These are phyloP conservation scores for Falco berigora DNA, from an alignment of 2,797 vertebrate genomes.

Conservation along the genomic window DNA sequence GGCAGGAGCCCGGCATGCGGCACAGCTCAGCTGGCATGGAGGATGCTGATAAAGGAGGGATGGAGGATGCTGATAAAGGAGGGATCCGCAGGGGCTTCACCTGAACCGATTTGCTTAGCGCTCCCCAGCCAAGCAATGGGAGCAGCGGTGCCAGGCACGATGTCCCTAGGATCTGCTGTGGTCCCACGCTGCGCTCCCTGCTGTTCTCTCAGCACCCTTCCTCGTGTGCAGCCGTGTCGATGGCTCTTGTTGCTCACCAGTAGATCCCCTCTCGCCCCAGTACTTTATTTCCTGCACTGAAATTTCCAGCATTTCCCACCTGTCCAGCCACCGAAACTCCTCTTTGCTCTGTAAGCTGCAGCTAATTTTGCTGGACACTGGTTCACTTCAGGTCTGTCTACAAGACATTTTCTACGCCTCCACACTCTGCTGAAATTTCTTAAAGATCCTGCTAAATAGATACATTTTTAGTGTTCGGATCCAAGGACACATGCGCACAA, in stretches of 20 bases:
- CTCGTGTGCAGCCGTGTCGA: accelerated
- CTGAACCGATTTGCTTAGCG: accelerated
- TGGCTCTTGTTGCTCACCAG: not conserved
- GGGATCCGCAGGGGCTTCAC: not conserved
- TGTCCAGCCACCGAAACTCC: not conserved
- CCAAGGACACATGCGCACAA: not conserved
- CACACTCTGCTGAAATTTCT: not conserved
- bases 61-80: not conserved
- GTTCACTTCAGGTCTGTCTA: not conserved
- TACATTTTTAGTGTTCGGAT: not conserved
- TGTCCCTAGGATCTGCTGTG: not conserved
- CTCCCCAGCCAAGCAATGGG: not conserved
- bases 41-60: not conserved
- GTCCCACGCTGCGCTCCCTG: not conserved
- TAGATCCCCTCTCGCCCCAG: not conserved
- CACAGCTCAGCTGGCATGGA: not conserved
- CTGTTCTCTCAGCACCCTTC: not conserved
- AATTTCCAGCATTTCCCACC: not conserved
- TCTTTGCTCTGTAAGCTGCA: not conserved
- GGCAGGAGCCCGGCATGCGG: not conserved
- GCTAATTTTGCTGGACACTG: not conserved
- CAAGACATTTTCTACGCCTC: not conserved
- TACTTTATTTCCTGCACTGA: not conserved
- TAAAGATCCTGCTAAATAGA: not conserved
- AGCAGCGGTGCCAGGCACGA: accelerated